Percentiles rank a stretch among this genome's conserved stretches.
These are phyloP conservation scores for Streptopelia turtur DNA, from an alignment of 2,797 vertebrate species.

Conservation along the genomic window DNA sequence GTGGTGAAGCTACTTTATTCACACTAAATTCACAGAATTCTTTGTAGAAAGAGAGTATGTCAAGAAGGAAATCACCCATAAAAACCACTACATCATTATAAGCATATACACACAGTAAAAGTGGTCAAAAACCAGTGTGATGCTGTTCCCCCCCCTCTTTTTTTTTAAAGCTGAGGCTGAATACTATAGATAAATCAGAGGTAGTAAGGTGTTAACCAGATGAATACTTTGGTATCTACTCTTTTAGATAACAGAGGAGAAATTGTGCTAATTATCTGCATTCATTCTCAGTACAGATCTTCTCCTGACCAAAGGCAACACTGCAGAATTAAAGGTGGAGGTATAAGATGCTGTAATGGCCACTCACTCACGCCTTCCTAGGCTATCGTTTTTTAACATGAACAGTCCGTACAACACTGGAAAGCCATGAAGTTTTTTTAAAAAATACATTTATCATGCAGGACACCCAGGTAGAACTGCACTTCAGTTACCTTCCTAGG, in stretches of 20 bases:
- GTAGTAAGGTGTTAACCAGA: not conserved
- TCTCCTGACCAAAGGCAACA: not conserved
- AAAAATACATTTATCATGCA: not conserved
- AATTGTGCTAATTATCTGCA: not conserved
- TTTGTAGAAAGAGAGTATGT: not conserved
- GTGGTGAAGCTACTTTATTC: not conserved
- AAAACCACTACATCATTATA: not conserved
- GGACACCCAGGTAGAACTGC: not conserved
- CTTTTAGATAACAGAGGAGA: not conserved
- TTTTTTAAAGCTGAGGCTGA: not conserved
- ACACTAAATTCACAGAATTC: not conserved
- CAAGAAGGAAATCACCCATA: not conserved
- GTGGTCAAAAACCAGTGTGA: not conserved
- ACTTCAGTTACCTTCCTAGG: not conserved
- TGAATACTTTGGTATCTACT: not conserved
- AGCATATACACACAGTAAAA: not conserved
- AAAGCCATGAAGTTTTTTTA: not conserved
- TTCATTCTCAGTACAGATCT: not conserved
- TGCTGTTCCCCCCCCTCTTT: not conserved
- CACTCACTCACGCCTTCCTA: not conserved
- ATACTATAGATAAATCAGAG: not conserved
- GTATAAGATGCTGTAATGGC: not conserved
- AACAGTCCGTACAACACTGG: not conserved
- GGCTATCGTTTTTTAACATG: not conserved
- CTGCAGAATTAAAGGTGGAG: not conserved